Evolutionary conservation across 2,113 vertebrate genomes (phyloP), one percentile per base, ranked within the genome.

Genomic region (Arenaria interpres): DNA sequence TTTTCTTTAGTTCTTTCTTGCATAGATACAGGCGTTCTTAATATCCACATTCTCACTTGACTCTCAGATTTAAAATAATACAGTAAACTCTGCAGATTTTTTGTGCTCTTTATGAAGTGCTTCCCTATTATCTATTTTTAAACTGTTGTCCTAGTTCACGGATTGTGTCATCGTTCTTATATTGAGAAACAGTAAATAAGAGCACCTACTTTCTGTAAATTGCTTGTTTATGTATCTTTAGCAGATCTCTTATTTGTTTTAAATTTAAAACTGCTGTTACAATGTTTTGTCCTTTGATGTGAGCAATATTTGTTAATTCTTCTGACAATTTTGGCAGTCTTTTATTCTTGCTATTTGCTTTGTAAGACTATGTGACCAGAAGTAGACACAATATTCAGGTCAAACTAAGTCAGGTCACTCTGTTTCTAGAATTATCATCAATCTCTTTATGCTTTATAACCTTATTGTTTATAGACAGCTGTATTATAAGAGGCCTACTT

Each of bases 1-100:
- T 74, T 85, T 64, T 63, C 60, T 87, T 68, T 45, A 33, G 19
- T 25, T 89, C 18, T 75, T 62, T 71, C 46, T 88, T 87, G 8
- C 39, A 21, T 28, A 64, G 22, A 72, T 41, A 64, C 4, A 60
- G 13, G 4, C 0, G 0, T 69, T 60, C 73, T 66, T 62, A 92
- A 66, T 76, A 76, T 6, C 24, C 9, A 19, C 8, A 43, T 60
- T 89, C 7, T 39, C 14, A 85, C 8, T 11, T 45, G n/a, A 68
- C 79, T 46, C 6, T 76, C 35, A 67, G 12, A 39, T 72, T 82
- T 82, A 53, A 94, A 95, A 77, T 59, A 59, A n/a, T 39, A 13
- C 8, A 63, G 13, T 59, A 85, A 75, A 67, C 10, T 33, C 53
- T 10, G 5, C 7, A 59, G 68, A 41, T n/a, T 10, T 73, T 90